A percentile compares a stretch with the other conserved stretches of the same genome.
Conservation (phyloP, 2,888 invertebrate species). For the Lymantria dispar region DNA sequence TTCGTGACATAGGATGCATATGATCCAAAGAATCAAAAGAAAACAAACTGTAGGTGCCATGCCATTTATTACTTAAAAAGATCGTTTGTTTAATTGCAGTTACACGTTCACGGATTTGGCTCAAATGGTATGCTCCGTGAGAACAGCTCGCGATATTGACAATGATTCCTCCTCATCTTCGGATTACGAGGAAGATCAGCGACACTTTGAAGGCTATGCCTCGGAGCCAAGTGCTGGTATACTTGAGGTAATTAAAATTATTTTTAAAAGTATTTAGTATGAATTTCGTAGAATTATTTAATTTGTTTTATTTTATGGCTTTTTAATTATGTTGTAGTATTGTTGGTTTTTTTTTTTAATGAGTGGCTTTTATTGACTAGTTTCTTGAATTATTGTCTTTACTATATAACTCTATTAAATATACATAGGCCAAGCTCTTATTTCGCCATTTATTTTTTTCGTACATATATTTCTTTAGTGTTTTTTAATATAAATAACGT, state of each 20-base stretch:
- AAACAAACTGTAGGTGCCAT: too few species aligned
- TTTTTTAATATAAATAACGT: too few species aligned
- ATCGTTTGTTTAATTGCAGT: conserved; percentile 46
- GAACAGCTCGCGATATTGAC: conserved; percentile 71
- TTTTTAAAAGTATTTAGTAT: not conserved
- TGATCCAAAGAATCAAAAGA: too few species aligned
- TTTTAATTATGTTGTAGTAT: not conserved
- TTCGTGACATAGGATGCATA: too few species aligned
- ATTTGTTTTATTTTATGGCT: not conserved
- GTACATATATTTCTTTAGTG: too few species aligned
- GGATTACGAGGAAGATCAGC: conserved; percentile 86
- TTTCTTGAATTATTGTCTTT: too few species aligned
- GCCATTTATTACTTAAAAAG: too few species aligned
- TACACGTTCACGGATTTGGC: conserved; percentile 96
- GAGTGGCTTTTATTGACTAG: too few species aligned
- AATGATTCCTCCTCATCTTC: conserved; percentile 83
- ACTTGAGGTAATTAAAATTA: conserved; percentile 54
- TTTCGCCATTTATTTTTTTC: too few species aligned
- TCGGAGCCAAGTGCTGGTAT: conserved; percentile 88
- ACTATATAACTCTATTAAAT: too few species aligned
- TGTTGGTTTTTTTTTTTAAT: too few species aligned
- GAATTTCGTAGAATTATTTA: not conserved
- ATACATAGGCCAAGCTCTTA: too few species aligned
- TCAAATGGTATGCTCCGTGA: conserved; percentile 94
- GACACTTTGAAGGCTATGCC: conserved; percentile 91